Evolutionary conservation across 2,797 vertebrate species (phyloP).

Genomic region (Tauraco hartlaubi): DNA sequence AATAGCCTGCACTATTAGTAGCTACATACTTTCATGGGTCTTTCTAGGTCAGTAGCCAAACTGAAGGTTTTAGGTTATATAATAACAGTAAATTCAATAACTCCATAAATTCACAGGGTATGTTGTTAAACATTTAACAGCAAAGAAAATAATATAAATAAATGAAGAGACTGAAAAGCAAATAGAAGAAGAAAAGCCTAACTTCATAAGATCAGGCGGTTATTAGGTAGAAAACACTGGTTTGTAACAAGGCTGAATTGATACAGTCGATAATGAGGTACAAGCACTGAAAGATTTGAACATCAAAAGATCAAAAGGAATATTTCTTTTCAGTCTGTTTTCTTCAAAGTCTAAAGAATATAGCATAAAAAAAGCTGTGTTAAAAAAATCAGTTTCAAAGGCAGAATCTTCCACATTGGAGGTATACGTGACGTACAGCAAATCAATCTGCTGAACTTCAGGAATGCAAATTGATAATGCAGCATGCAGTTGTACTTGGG

Average conservation of each 20-base stretch:
- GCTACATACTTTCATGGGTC: not conserved
- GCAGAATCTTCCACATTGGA: not conserved
- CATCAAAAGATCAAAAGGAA: conserved; percentile 52
- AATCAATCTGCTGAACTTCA: not conserved
- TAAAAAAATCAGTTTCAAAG: conserved; percentile 53
- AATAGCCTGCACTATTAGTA: not conserved
- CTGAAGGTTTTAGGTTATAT: not conserved
- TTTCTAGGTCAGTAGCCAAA: conserved; percentile 1
- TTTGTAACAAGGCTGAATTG: conserved; percentile 2
- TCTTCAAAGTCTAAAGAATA: not conserved
- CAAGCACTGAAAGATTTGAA: not conserved
- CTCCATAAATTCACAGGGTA: not conserved
- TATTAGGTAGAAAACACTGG: conserved; percentile 3
- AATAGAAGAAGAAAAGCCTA: not conserved
- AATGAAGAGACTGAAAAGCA: not conserved
- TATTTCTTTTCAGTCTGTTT: conserved; percentile 27
- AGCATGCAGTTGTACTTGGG: rapidly evolving
- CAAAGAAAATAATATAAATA: conserved; percentile 21
- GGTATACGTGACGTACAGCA: rapidly evolving
- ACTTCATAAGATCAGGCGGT: not conserved
- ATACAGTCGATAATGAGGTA: conserved; percentile 41
- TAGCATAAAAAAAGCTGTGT: not conserved
- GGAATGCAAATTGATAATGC: not conserved
- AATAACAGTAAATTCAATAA: not conserved
- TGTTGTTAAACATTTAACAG: not conserved